Percentiles rank a stretch among this genome's conserved stretches.
Evolutionary conservation across 2,888 invertebrate species (phyloP).

Genomic region (Lycocerus yunnanus): DNA sequence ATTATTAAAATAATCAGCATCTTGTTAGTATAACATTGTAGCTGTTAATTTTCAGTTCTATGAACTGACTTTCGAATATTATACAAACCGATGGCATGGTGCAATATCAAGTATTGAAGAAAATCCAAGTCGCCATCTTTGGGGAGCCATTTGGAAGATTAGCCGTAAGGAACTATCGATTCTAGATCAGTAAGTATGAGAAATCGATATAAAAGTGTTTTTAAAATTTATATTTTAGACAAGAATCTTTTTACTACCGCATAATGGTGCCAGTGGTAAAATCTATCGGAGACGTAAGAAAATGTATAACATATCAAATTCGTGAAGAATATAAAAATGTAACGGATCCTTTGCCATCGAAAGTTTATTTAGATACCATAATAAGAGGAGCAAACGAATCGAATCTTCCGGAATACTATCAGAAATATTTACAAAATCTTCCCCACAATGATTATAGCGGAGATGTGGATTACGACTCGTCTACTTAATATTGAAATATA

Average conservation of each 20-base stretch:
- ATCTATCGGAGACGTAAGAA: background rate
- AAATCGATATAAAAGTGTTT: background rate
- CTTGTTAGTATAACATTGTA: background rate
- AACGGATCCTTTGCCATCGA: background rate
- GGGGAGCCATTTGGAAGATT: background rate
- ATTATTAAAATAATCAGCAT: too few species aligned
- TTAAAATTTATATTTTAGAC: background rate
- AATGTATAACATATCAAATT: background rate
- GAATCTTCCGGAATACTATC: background rate
- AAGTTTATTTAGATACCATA: background rate
- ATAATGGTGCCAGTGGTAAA: background rate
- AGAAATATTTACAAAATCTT: background rate
- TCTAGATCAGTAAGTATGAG: background rate
- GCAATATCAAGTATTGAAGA: background rate
- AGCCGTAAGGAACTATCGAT: background rate
- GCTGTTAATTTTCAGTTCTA: background rate
- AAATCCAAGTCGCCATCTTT: background rate
- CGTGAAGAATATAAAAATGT: background rate
- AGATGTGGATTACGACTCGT: background rate
- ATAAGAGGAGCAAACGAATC: background rate
- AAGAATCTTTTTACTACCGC: background rate
- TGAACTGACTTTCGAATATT: background rate
- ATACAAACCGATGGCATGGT: background rate
- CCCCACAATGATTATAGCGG: background rate
- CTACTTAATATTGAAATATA: too few species aligned